Conservation (phyloP, 2,113 vertebrate genomes). For the Mustelus asterias region DNA sequence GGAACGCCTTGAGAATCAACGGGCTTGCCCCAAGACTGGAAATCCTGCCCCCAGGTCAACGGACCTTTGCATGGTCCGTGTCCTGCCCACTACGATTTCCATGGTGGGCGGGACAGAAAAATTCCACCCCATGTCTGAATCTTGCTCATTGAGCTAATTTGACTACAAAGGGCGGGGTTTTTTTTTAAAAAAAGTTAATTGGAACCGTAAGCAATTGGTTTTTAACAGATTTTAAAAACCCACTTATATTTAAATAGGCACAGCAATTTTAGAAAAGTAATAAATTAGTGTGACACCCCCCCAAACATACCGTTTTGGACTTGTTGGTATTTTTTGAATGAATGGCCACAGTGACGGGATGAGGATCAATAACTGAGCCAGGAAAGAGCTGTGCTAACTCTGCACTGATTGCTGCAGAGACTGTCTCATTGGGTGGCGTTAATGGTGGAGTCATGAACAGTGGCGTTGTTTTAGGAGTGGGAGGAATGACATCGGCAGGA, state of each 20-base stretch:
- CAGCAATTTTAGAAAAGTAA: not conserved
- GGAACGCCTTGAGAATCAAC: not conserved
- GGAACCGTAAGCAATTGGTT: not conserved
- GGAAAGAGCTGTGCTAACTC: slow-evolving; percentile 96
- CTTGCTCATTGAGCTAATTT: not conserved
- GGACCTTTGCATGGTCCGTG: too few relatives aligned
- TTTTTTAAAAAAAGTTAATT: not conserved
- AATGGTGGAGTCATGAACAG: slow-evolving; percentile 98
- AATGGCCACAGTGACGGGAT: slow-evolving; percentile 79
- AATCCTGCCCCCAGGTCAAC: too few relatives aligned
- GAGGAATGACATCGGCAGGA: slow-evolving; percentile 94
- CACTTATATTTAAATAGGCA: not conserved
- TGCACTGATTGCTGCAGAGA: slow-evolving; percentile 88
- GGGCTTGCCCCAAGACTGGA: too few relatives aligned
- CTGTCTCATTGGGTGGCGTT: slow-evolving; percentile 92
- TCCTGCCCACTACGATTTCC: too few relatives aligned
- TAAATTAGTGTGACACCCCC: slow-evolving; percentile 39
- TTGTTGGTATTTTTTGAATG: slow-evolving; percentile 89
- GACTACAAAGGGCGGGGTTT: too few relatives aligned
- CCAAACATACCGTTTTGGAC: slow-evolving; percentile 72
- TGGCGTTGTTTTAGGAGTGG: slow-evolving; percentile 96
- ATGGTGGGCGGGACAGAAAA: too few relatives aligned
- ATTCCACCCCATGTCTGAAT: not conserved
- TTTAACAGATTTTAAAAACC: not conserved
- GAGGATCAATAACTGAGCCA: slow-evolving; percentile 86